phyloP scores from a whole-genome alignment of 2,888 invertebrate genomes.

The Sepiola atlantica region DNA sequence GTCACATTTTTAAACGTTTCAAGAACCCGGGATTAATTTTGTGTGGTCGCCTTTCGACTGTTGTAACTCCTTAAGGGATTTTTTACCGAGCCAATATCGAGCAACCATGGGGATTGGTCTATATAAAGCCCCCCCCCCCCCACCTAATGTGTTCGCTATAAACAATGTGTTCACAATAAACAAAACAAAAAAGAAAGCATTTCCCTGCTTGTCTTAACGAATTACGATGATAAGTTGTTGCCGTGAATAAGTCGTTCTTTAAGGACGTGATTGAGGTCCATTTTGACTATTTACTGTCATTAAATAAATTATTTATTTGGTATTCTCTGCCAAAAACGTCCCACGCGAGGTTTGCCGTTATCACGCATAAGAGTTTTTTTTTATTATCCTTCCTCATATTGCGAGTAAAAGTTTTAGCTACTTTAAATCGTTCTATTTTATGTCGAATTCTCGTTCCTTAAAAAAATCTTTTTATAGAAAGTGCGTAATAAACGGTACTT shows the following conservation, averaged over 20 bases:
- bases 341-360: not conserved
- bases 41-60: no score
- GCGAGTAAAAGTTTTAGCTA: not conserved
- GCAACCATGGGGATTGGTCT: no score
- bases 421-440: not conserved
- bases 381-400: not conserved
- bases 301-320: not conserved
- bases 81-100: no score
- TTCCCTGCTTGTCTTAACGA: not conserved
- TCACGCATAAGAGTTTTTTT: not conserved
- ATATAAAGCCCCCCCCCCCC: no score
- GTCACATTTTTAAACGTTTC: no score
- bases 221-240: not conserved
- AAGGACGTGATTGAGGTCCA: not conserved
- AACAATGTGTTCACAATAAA: no score
- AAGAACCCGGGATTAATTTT: no score
- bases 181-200: not conserved
- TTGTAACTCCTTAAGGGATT: no score
- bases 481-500: no score
- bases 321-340: not conserved
- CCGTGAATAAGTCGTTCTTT: not conserved
- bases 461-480: no score
- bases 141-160: no score
- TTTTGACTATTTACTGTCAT: no score
- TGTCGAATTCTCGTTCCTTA: not conserved